Evolutionary conservation across 2,113 vertebrate species (phyloP).

Genomic region (Pelodiscus sinensis): DNA sequence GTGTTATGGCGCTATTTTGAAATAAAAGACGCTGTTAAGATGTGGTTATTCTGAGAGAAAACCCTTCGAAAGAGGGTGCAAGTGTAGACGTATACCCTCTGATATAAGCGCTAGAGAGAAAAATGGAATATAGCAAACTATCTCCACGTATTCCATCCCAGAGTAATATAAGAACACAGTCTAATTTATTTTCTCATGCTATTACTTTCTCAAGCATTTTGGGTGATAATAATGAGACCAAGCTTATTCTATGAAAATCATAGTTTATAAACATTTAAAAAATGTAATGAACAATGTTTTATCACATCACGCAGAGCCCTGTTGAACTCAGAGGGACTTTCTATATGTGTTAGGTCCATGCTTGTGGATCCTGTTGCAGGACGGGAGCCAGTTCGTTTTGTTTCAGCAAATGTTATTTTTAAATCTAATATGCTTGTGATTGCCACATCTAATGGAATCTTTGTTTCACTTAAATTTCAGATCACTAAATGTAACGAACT

Average conservation of each 20-base stretch:
- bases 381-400: neutral
- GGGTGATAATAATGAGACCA: neutral
- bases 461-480: slow-evolving; percentile 68
- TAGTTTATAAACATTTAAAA: neutral
- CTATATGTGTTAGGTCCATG: neutral
- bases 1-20: too few species aligned
- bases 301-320: neutral
- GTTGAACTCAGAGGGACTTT: neutral
- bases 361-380: neutral
- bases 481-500: slow-evolving; percentile 75
- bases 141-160: neutral
- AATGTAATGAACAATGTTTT: neutral
- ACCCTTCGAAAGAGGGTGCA: too few species aligned
- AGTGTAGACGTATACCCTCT: neutral
- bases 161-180: neutral
- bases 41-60: too few species aligned
- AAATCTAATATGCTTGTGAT: neutral
- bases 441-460: neutral
- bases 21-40: too few species aligned
- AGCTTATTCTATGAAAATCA: neutral
- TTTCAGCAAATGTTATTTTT: neutral
- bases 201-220: neutral
- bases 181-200: neutral
- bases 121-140: neutral
- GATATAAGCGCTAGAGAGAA: neutral